A percentile compares a stretch with the other conserved stretches of the same genome.
Evolutionary conservation across 1,140 invertebrate genomes (phyloP).

Genomic region (Pachypeltis micranthus): DNA sequence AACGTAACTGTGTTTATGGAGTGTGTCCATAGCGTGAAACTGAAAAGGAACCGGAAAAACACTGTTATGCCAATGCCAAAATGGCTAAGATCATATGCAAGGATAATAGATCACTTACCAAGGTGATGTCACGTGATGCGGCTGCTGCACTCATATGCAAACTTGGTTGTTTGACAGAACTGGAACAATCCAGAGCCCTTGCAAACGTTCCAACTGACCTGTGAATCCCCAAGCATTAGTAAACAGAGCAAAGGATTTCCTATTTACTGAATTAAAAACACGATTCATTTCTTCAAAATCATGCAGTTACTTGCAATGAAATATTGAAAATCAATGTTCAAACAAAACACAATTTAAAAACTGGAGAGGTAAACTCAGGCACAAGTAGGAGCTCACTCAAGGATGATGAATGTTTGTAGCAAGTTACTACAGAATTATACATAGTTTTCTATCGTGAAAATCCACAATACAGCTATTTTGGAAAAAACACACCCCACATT

Average conservation of each 20-base stretch:
- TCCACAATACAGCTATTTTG: too few species aligned
- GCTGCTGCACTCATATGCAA: slow-evolving; percentile 98
- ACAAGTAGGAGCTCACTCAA: too few species aligned
- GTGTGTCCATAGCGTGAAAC: slow-evolving; percentile 96
- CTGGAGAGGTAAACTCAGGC: too few species aligned
- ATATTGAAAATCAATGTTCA: too few species aligned
- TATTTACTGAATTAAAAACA: not conserved
- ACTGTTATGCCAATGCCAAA: slow-evolving; percentile 1
- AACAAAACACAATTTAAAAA: too few species aligned
- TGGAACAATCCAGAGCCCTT: slow-evolving; percentile 92
- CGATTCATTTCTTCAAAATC: not conserved
- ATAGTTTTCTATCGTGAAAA: too few species aligned
- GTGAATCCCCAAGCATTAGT: too few species aligned
- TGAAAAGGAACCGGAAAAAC: slow-evolving; percentile 40
- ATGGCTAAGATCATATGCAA: not conserved
- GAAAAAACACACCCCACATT: too few species aligned
- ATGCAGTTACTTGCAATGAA: not conserved
- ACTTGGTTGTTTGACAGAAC: slow-evolving; percentile 94
- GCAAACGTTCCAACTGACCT: slow-evolving; percentile 97
- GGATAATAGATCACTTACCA: slow-evolving; percentile 45
- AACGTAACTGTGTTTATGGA: slow-evolving; percentile 89
- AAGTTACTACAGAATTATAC: not conserved
- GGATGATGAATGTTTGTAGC: too few species aligned
- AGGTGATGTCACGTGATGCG: slow-evolving; percentile 92
- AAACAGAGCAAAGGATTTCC: too few species aligned